Conservation (phyloP, 2,797 vertebrate species). For the Danio choprae region DNA sequence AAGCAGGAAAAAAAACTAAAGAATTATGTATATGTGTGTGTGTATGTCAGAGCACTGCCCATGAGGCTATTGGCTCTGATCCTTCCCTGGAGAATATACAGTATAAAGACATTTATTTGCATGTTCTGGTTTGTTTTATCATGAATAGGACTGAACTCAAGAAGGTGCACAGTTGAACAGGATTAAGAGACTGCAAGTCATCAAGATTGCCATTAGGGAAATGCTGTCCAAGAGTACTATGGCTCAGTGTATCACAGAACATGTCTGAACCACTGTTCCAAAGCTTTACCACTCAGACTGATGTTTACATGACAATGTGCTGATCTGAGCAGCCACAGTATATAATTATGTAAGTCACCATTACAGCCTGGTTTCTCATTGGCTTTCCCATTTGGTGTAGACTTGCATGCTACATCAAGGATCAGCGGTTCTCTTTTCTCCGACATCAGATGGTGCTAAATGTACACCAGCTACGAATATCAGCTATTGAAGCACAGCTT, state of each 20-base stretch:
- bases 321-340: neutral
- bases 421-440: neutral
- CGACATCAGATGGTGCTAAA: conserved; percentile 23
- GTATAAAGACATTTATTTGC: neutral
- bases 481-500: conserved; percentile 13
- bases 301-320: neutral
- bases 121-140: neutral
- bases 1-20: too few relatives aligned
- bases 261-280: neutral
- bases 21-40: too few relatives aligned
- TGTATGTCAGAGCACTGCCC: too few relatives aligned
- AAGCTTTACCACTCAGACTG: neutral
- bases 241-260: neutral
- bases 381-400: conserved; percentile 1
- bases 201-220: neutral
- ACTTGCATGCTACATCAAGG: neutral
- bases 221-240: neutral
- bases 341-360: neutral
- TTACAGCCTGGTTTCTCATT: conserved; percentile 5
- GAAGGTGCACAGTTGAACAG: neutral
- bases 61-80: too few relatives aligned
- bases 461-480: conserved; percentile 22
- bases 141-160: neutral
- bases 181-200: neutral
- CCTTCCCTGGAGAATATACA: too few relatives aligned